Evolutionary conservation across 1,140 invertebrate genomes (phyloP), one percentile per base, ranked within the genome.

Genomic region (Semibalanus balanoides): DNA sequence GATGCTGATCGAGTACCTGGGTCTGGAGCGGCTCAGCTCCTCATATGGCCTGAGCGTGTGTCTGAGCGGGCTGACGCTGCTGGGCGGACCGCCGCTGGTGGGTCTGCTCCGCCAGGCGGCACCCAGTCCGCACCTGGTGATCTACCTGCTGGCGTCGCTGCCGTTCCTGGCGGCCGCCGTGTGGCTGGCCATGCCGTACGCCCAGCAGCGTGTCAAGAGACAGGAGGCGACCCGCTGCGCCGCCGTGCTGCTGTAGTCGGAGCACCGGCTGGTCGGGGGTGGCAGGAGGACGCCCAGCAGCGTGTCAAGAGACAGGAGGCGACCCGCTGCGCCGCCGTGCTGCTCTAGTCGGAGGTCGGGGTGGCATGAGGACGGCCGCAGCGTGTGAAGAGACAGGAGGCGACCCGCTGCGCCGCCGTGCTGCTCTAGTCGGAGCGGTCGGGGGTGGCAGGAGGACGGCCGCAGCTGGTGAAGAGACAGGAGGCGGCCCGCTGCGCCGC

Each of bases 21-120:
- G 92, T 0, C 89, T 89, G 0, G 92, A 94, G 79, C 85, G 90
- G n/a, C 81, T 94, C 3, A 92, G 91, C 75, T 92, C 91, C 0
- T 92, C 92, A 0, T 94, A 93, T 80, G 92, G 92, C 9, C 92
- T 94, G 31, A 92, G 91, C 76, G 84, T 94, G 7, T 93, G 93
- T 80, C 87, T 93, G 11, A 93, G 93, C 81, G 92, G 92, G 0
- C 86, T 93, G 51, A 82, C 93, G 29, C 92, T 93, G 81, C 81
- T 94, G 29, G 83, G 91, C 9, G 92, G 92, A 0, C 92, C 92
- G 0, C 92, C 92, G 0, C 85, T 93, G 40, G 93, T 91, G 81
- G 91, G 91, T 0, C 75, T 87, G 0, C 87, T 90, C 83, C 89
- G 85, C 77, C 88, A 91, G 76, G 83, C 85, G 25, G 22, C 74